Conservation (phyloP, 2,888 invertebrate species). For the Hypomecis punctinalis region DNA sequence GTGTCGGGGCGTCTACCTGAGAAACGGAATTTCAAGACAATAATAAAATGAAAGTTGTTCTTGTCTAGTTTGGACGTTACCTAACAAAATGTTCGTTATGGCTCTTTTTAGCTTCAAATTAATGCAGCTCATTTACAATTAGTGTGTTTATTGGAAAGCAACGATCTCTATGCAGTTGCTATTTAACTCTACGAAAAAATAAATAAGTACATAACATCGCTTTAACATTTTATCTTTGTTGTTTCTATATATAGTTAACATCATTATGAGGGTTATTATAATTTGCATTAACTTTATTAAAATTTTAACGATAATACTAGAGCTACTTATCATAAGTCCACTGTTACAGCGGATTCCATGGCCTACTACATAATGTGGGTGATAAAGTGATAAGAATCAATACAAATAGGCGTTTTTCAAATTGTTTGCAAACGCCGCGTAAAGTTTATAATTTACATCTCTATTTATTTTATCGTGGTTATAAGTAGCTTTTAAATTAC, state of each 20-base stretch:
- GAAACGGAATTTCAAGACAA: conserved; percentile 53
- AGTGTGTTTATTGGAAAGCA: conserved; percentile 13
- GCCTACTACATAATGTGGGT: neutral
- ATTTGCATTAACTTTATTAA: conserved; percentile 22
- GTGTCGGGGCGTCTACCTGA: conserved; percentile 54
- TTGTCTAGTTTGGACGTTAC: conserved; percentile 54
- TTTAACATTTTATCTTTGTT: conserved; percentile 15
- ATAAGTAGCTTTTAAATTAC: no score
- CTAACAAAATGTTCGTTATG: conserved; percentile 40
- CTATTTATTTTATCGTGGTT: no score
- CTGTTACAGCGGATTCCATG: conserved; percentile 10
- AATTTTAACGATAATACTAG: conserved; percentile 44
- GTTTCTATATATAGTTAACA: conserved; percentile 12
- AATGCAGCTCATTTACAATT: conserved; percentile 15
- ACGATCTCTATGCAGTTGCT: neutral
- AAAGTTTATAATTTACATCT: neutral
- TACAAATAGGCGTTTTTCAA: neutral
- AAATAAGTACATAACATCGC: neutral
- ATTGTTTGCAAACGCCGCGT: neutral
- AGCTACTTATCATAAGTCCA: conserved; percentile 31
- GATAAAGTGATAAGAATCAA: conserved; percentile 7
- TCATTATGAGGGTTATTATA: conserved; percentile 10
- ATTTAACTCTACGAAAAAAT: neutral
- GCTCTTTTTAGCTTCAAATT: conserved; percentile 24
- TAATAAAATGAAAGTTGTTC: conserved; percentile 60